Evolutionary conservation across 2,888 invertebrate species (phyloP).

Genomic region (Leucophora obtusa): DNA sequence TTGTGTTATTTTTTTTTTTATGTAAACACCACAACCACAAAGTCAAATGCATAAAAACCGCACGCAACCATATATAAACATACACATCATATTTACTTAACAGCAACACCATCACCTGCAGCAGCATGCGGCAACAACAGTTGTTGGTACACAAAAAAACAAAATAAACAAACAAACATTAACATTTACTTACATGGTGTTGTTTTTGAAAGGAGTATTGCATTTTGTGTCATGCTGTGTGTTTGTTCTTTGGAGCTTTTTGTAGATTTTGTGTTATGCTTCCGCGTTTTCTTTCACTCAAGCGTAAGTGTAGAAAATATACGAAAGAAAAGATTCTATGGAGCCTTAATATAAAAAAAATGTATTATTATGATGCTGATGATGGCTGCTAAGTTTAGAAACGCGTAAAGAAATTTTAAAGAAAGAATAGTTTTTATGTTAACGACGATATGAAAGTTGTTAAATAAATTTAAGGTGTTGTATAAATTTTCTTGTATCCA

Average conservation of each 20-base stretch:
- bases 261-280: constrained; percentile 42
- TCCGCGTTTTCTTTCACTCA: constrained; percentile 51
- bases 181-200: constrained; percentile 46
- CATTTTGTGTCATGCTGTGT: constrained; percentile 54
- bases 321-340: constrained; percentile 26
- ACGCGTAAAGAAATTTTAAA: constrained; percentile 23
- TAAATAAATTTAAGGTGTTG: too few relatives aligned
- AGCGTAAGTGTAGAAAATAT: constrained; percentile 54
- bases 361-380: not conserved
- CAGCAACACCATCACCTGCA: constrained; percentile 33
- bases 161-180: constrained; percentile 16
- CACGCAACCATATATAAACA: constrained; percentile 59
- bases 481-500: too few relatives aligned
- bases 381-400: constrained; percentile 36
- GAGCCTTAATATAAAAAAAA: not conserved
- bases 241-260: constrained; percentile 41
- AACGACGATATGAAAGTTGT: too few relatives aligned
- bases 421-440: not conserved
- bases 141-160: not conserved
- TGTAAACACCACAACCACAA: constrained; percentile 63
- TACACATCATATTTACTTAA: constrained; percentile 54
- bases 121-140: constrained; percentile 6
- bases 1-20: constrained; percentile 24
- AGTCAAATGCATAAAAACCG: constrained; percentile 66
- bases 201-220: constrained; percentile 33